Percentiles rank a stretch among this genome's conserved stretches.
Conservation (phyloP, 1,140 invertebrate genomes). For the Magallana gigas region DNA sequence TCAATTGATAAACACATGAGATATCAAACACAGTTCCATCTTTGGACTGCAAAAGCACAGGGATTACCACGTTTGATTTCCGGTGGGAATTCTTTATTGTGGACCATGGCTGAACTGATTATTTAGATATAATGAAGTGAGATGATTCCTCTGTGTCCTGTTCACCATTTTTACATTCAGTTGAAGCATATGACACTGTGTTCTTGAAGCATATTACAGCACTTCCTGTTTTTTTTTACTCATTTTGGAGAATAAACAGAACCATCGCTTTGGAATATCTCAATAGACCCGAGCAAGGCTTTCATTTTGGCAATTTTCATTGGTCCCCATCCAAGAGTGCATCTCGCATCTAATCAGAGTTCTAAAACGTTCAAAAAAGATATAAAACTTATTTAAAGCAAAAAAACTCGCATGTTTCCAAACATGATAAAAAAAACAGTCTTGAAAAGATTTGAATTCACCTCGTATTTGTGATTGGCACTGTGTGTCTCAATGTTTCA, state of each 20-base stretch:
- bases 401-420: too few relatives aligned
- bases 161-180: neutral
- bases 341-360: conserved; percentile 4
- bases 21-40: too few relatives aligned
- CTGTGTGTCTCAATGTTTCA: too few relatives aligned
- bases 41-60: too few relatives aligned
- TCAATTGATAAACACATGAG: too few relatives aligned
- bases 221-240: neutral
- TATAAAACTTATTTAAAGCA: neutral
- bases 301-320: neutral
- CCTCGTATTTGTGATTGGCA: too few relatives aligned
- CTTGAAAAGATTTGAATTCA: too few relatives aligned
- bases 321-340: conserved; percentile 12
- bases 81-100: too few relatives aligned
- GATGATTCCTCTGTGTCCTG: neutral
- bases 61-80: too few relatives aligned
- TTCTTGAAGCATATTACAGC: neutral
- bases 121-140: too few relatives aligned
- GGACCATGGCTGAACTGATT: too few relatives aligned
- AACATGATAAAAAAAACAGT: too few relatives aligned
- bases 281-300: neutral
- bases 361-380: neutral
- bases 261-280: neutral
- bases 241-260: neutral
- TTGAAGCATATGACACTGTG: neutral